Evolutionary conservation across 2,113 vertebrate species (phyloP).

Genomic region (Leptobrachium ailaonicum): DNA sequence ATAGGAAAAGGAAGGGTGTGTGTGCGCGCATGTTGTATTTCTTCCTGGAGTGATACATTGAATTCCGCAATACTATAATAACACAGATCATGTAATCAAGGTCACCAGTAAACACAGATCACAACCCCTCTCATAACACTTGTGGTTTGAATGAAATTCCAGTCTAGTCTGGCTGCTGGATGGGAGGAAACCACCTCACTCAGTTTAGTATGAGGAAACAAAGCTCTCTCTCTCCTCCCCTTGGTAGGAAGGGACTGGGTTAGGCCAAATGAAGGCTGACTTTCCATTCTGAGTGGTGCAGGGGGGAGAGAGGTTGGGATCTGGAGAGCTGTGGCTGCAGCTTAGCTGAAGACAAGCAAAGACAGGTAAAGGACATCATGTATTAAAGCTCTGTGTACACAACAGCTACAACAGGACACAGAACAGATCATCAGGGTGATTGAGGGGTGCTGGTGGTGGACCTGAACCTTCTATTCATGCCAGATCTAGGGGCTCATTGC

Average conservation of each 20-base stretch:
- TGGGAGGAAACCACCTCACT: conserved; percentile 1
- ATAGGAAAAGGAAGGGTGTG: too few relatives aligned
- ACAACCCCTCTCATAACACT: background rate
- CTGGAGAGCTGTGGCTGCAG: conserved; percentile 11
- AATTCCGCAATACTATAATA: background rate
- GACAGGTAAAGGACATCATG: conserved; percentile 27
- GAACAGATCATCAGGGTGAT: too few relatives aligned
- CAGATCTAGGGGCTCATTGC: too few relatives aligned
- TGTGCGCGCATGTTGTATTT: too few relatives aligned
- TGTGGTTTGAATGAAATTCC: conserved; percentile 35
- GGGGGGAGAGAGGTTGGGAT: conserved; percentile 25
- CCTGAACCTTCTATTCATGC: too few relatives aligned
- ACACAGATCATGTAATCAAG: background rate
- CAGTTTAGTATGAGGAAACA: conserved; percentile 30
- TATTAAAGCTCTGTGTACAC: too few relatives aligned
- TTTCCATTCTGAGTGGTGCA: conserved; percentile 45
- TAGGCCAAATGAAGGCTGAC: conserved; percentile 18
- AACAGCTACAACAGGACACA: too few relatives aligned
- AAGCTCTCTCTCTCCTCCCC: conserved; percentile 12
- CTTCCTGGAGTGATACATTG: too few relatives aligned
- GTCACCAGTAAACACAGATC: background rate
- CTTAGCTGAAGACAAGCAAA: conserved; percentile 27
- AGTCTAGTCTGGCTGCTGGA: conserved; percentile 15
- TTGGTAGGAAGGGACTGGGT: conserved; percentile 36
- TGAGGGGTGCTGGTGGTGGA: too few relatives aligned